Evolutionary conservation across 2,113 vertebrate genomes (phyloP).

Genomic region (Cottus gobio): DNA sequence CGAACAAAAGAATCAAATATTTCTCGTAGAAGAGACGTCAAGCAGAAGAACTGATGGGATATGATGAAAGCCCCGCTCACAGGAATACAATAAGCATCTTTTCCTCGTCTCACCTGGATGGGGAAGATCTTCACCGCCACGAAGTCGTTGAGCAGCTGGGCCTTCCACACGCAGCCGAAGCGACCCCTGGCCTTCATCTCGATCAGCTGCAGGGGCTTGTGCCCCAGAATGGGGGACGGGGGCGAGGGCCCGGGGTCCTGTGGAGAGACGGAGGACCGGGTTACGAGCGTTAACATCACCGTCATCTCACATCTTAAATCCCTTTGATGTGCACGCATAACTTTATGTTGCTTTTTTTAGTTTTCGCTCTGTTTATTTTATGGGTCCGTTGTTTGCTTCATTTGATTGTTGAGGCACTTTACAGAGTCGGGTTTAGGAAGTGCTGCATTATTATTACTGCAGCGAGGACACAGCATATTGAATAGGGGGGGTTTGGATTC

Average conservation of each 20-base stretch:
- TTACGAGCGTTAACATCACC: no score
- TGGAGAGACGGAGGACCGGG: no score
- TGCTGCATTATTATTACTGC: background rate
- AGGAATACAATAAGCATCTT: no score
- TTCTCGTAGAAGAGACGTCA: background rate
- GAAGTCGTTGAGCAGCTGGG: constrained; percentile 93
- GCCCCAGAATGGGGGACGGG: constrained; percentile 91
- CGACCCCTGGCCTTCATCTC: constrained; percentile 97
- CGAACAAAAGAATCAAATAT: background rate
- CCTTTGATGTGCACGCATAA: no score
- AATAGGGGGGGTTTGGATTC: constrained; percentile 29
- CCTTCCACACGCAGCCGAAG: constrained; percentile 98
- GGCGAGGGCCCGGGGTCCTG: constrained; percentile 94
- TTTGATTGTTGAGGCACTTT: constrained; percentile 26
- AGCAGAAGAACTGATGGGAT: no score
- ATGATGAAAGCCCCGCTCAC: no score
- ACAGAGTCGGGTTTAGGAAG: constrained; percentile 19
- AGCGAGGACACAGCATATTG: constrained; percentile 14
- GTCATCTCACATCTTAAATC: no score
- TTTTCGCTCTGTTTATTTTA: constrained; percentile 2
- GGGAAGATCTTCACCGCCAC: constrained; percentile 99
- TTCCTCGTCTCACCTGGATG: constrained; percentile 86
- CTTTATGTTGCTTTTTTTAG: background rate
- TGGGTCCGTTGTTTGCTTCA: constrained; percentile 22
- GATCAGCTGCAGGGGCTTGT: constrained; percentile 95